Evolutionary conservation across 2,797 vertebrate species (phyloP).

Genomic region (Botia almorhae): DNA sequence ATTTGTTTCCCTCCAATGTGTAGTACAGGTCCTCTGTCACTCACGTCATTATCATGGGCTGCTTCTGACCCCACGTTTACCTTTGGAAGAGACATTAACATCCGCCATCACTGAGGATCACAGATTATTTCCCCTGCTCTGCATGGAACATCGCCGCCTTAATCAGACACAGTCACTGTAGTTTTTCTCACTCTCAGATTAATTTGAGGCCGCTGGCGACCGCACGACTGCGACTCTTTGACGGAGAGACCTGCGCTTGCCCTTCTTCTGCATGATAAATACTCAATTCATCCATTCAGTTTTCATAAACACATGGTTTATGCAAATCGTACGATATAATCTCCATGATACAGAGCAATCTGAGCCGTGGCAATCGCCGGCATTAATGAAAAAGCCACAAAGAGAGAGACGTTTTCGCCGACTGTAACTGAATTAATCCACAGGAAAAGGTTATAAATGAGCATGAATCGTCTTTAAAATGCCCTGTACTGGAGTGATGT

Average conservation of each 20-base stretch:
- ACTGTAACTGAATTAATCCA: conserved; percentile 85
- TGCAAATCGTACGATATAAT: conserved; percentile 84
- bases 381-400: conserved; percentile 77
- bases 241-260: conserved; percentile 69
- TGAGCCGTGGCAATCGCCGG: conserved; percentile 69
- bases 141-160: conserved; percentile 29
- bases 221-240: conserved; percentile 68
- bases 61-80: conserved; percentile 73
- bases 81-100: conserved; percentile 71
- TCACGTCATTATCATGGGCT: conserved; percentile 59
- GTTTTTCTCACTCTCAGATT: conserved; percentile 75
- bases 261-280: conserved; percentile 75
- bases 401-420: conserved; percentile 67
- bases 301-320: conserved; percentile 83
- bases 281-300: conserved; percentile 73
- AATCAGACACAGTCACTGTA: conserved; percentile 57
- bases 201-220: conserved; percentile 74
- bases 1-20: conserved; percentile 27
- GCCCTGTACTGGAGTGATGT: conserved; percentile 85
- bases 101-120: neutral
- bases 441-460: conserved; percentile 87
- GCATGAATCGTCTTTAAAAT: conserved; percentile 78
- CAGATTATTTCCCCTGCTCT: conserved; percentile 15
- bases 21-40: conserved; percentile 21
- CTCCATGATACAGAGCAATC: conserved; percentile 75